These are phyloP conservation scores for Megaceryle maxima DNA, from an alignment of 2,113 vertebrate species.

Conservation along the genomic window DNA sequence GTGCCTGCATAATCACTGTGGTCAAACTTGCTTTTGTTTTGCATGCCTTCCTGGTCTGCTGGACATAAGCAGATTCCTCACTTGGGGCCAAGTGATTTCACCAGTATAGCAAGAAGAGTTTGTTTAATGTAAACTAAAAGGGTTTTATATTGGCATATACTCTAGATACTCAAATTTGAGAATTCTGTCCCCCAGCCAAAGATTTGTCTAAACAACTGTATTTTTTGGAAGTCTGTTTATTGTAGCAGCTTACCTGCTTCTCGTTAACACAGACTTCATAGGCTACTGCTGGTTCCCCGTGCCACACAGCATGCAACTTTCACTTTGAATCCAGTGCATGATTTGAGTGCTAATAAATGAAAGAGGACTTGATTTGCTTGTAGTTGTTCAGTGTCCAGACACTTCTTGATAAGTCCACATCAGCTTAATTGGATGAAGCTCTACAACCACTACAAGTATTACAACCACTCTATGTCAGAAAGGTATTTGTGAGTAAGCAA, in stretches of 20 bases:
- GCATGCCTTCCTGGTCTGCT: not conserved
- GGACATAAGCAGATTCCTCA: not conserved
- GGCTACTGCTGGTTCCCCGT: not conserved
- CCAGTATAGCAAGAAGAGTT: not conserved
- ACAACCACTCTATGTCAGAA: accelerated
- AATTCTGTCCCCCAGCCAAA: not conserved
- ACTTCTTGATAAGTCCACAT: not conserved
- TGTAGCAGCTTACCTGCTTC: not conserved
- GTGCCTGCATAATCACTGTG: not conserved
- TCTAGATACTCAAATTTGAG: not conserved
- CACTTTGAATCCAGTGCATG: not conserved
- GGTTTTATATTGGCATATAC: not conserved
- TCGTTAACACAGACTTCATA: not conserved
- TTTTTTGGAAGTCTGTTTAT: not conserved
- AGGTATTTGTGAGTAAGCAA: not conserved
- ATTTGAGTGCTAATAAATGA: not conserved
- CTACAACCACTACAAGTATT: not conserved
- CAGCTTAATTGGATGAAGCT: not conserved
- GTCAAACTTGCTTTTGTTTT: not conserved
- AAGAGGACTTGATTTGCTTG: not conserved
- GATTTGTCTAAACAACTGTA: not conserved
- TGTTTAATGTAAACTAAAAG: not conserved
- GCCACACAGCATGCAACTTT: not conserved
- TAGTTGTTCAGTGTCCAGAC: not conserved
- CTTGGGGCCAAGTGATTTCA: not conserved